Evolutionary conservation across 2,888 invertebrate species (phyloP).

Genomic region (Meloe dianella): DNA sequence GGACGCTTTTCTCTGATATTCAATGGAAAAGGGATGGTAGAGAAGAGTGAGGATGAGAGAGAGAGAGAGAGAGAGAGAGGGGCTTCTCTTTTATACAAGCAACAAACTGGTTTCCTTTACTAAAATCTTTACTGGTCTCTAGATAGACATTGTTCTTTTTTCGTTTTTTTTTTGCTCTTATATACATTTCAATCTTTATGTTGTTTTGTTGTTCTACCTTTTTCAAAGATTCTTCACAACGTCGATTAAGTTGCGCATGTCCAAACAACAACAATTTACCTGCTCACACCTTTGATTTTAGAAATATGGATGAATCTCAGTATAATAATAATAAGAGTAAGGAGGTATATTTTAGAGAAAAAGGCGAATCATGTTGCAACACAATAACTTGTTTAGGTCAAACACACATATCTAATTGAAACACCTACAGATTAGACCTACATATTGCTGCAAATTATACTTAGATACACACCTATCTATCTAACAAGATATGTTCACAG

Average conservation of each 20-base stretch:
- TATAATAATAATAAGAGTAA: neutral
- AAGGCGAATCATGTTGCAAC: neutral
- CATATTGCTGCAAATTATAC: slow-evolving; percentile 1
- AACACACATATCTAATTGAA: neutral
- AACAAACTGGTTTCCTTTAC: slow-evolving; percentile 40
- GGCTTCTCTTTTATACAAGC: neutral
- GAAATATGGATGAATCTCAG: neutral
- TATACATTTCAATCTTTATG: neutral
- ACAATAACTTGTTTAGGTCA: slow-evolving; percentile 1
- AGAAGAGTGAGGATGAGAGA: slow-evolving; percentile 26
- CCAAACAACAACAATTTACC: slow-evolving; percentile 6
- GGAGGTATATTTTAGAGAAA: neutral
- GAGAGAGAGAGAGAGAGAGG: no score
- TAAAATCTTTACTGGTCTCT: slow-evolving; percentile 38
- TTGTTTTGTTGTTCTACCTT: neutral
- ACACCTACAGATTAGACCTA: slow-evolving; percentile 8
- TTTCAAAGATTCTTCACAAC: neutral
- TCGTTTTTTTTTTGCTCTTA: neutral
- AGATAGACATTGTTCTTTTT: slow-evolving; percentile 31
- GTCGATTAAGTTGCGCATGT: neutral
- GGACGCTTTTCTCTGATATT: slow-evolving; percentile 26
- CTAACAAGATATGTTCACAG: neutral
- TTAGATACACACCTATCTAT: neutral
- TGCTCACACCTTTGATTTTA: neutral
- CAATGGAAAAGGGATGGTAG: slow-evolving; percentile 23